Evolutionary conservation across 2,797 vertebrate genomes (phyloP), one percentile per base, ranked within the genome.

Genomic region (Thaleichthys pacificus): DNA sequence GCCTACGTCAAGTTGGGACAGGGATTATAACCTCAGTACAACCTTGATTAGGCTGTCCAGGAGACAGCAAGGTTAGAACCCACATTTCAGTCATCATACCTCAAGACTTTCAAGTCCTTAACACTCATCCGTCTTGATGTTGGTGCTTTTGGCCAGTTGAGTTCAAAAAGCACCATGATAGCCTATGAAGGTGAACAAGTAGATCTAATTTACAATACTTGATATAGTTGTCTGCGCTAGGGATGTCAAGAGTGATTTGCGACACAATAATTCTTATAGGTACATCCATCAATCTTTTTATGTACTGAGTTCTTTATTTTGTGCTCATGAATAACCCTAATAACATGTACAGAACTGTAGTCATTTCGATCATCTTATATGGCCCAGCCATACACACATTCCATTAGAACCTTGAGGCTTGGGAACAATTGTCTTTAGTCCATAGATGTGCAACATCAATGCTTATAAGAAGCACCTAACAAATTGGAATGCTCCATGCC

Each of bases 311-410:
- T 68, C 76, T 88, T 90, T 89, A 90, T 89, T 92, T 90, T 90
- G 91, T 91, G 89, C 89, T 91, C 87, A 78, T 32, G 63, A 51
- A 80, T 74, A 77, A 81, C 28, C 73, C 83, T 61, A 47, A 75
- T 70, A 78, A 78, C 78, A 85, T 63, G 74, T 68, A 69, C 72
- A 74, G 74, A 80, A 38, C 24, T 22, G 38, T 42, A 15, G 64
- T 12, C 14, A 67, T 69, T 62, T 71, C 73, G 70, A 72, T 79
- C 64, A 77, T 83, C 67, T 77, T 68, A 82, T 87, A 90, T 90
- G 89, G 89, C 88, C 89, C 89, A 90, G 90, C 86, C 89, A 90
- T 86, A 90, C 72, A 77, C 61, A 83, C 80, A 73, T 77, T 76
- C 77, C 21, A 5, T 19, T 54, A 78, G 58, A 84, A 80, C 58